Evolutionary conservation across 2,888 invertebrate species (phyloP), one percentile per base, ranked within the genome.

Genomic region (Diadegma fenestrale): DNA sequence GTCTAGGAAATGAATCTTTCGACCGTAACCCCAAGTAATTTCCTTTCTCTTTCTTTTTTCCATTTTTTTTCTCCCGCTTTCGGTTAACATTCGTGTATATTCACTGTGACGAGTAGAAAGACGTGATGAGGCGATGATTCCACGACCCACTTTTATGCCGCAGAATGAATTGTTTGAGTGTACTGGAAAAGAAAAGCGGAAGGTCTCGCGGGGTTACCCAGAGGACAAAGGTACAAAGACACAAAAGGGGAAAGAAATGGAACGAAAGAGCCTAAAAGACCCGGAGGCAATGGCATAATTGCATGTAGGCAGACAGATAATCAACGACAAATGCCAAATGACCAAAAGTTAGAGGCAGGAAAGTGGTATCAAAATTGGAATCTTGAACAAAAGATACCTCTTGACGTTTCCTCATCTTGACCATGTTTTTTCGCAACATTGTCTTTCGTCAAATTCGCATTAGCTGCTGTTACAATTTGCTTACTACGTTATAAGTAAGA

Each of bases 221-320:
- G 69, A 45, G 63, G 43, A 26, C 58, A 68, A 79, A 68, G 73
- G 81, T 73, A 80, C 82, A 45, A 58, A 63, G 69, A 71, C 63
- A 64, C 33, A 78, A 66, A n/a, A n/a, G n/a, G 51, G 63, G 85
- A 84, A 87, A 84, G 45, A 87, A 86, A 80, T 71, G 84, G 75
- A 85, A 80, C 26, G 71, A 66, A 69, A 77, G 77, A 86, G 84
- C 8, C 19, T 37, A 63, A 79, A 51, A 58, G 71, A 71, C 69
- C 26, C 14, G 63, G 51, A 71, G 80, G 63, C 63, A 80, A 63
- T 54, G 54, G 75, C 45, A 26, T 76, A 81, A 81, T 78, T 81
- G 51, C 73, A 64, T 68, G 43, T 58, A 22, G 26, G 45, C 51
- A 58, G 63, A 78, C 77, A 72, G 41, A 58, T 64, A 37, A 33